Evolutionary conservation across 2,888 invertebrate species (phyloP).

Genomic region (Dolichomitus sp.): DNA sequence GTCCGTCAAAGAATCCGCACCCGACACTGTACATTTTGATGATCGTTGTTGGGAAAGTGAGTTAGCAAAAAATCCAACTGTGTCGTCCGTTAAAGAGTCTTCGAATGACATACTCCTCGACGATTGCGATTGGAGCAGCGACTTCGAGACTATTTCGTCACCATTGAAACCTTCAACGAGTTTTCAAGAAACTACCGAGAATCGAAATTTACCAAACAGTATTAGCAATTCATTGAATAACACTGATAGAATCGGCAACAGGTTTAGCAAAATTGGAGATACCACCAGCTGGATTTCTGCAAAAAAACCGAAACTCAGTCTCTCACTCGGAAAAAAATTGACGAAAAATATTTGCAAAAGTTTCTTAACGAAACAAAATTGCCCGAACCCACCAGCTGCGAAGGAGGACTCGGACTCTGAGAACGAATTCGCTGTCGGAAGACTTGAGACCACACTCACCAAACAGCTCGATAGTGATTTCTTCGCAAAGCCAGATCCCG

Average conservation of each 20-base stretch:
- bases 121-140: conserved; percentile 76
- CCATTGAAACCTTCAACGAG: conserved; percentile 13
- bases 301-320: conserved; percentile 37
- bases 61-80: not conserved
- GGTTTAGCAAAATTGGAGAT: conserved; percentile 16
- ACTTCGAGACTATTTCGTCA: conserved; percentile 65
- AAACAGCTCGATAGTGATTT: conserved; percentile 25
- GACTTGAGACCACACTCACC: conserved; percentile 32
- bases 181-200: not conserved
- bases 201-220: not conserved
- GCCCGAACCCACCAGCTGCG: not conserved
- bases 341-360: conserved; percentile 36
- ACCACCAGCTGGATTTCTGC: conserved; percentile 44
- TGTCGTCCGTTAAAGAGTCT: not conserved
- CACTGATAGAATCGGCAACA: not conserved
- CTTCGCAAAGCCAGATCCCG: conserved; percentile 46
- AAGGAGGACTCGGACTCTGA: conserved; percentile 55
- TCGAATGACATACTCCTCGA: conserved; percentile 52
- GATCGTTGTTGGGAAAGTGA: not conserved
- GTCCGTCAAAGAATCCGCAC: not conserved
- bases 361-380: not conserved
- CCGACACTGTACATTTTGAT: not conserved
- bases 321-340: conserved; percentile 51
- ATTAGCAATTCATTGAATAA: not conserved
- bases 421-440: conserved; percentile 55